Evolutionary conservation across 2,113 vertebrate genomes (phyloP).

Genomic region (Mungos mungo): DNA sequence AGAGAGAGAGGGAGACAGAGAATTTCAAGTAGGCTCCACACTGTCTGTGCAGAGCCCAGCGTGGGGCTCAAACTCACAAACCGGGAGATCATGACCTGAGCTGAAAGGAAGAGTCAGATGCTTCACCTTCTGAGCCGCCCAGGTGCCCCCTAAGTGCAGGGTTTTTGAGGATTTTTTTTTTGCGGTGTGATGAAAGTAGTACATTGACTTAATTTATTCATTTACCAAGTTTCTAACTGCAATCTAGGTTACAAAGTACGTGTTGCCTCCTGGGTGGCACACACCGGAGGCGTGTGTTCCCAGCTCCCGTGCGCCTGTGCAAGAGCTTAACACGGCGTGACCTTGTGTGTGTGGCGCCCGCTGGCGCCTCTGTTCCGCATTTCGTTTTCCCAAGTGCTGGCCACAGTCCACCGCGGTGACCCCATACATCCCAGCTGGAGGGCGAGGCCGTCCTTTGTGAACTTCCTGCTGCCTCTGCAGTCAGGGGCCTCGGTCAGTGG

Average conservation of each 20-base stretch:
- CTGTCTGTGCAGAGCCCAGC: too few relatives aligned
- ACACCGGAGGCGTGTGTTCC: neutral
- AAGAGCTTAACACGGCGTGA: too few relatives aligned
- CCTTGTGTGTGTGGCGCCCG: fast-evolving
- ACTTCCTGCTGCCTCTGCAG: neutral
- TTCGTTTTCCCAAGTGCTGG: neutral
- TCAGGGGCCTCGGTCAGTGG: fast-evolving
- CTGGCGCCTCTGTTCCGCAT: neutral
- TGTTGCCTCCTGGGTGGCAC: neutral
- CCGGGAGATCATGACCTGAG: too few relatives aligned
- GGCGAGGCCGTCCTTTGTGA: neutral
- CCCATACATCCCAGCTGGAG: fast-evolving
- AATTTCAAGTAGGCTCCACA: too few relatives aligned
- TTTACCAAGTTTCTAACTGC: neutral
- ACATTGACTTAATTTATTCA: neutral
- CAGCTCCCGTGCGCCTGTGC: neutral
- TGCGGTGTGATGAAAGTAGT: neutral
- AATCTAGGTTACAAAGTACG: neutral
- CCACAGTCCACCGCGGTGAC: fast-evolving
- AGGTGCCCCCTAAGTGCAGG: too few relatives aligned
- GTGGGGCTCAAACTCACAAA: too few relatives aligned
- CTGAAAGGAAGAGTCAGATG: too few relatives aligned
- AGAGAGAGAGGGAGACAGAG: too few relatives aligned
- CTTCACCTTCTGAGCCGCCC: too few relatives aligned
- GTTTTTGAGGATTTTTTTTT: neutral